Evolutionary conservation across 2,888 invertebrate species (phyloP).

Genomic region (Platycheirus rosarum): DNA sequence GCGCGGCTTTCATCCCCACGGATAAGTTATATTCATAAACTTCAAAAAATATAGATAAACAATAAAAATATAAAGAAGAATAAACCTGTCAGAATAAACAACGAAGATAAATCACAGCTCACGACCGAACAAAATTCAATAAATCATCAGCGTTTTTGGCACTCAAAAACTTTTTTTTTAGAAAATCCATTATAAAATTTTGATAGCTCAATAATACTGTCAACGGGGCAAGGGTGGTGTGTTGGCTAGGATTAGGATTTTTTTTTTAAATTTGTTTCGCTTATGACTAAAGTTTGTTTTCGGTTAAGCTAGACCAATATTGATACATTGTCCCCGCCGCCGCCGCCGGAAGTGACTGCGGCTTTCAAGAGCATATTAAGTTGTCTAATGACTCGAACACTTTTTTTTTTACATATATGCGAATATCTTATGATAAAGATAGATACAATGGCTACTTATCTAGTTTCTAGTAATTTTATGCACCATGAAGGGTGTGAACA

Average conservation of each 20-base stretch:
- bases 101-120: constrained; percentile 64
- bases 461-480: neutral
- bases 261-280: neutral
- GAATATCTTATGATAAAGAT: constrained; percentile 28
- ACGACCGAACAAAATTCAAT: constrained; percentile 43
- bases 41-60: neutral
- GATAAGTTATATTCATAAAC: neutral
- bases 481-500: constrained; percentile 17
- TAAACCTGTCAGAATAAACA: constrained; percentile 19
- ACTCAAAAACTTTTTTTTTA: constrained; percentile 57
- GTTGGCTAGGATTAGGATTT: constrained; percentile 12
- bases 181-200: constrained; percentile 64
- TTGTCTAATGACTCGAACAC: constrained; percentile 35
- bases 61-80: constrained; percentile 6
- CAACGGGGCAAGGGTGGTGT: constrained; percentile 27
- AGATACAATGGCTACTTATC: neutral
- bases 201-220: constrained; percentile 69
- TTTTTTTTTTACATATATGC: too few species aligned
- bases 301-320: constrained; percentile 60
- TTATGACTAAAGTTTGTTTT: constrained; percentile 1
- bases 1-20: neutral
- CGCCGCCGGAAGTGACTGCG: constrained; percentile 5
- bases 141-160: constrained; percentile 62
- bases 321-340: constrained; percentile 60
- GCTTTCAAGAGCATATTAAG: constrained; percentile 41